These are phyloP conservation scores for Eupithecia exiguata DNA, from an alignment of 2,888 invertebrate genomes.

Conservation along the genomic window DNA sequence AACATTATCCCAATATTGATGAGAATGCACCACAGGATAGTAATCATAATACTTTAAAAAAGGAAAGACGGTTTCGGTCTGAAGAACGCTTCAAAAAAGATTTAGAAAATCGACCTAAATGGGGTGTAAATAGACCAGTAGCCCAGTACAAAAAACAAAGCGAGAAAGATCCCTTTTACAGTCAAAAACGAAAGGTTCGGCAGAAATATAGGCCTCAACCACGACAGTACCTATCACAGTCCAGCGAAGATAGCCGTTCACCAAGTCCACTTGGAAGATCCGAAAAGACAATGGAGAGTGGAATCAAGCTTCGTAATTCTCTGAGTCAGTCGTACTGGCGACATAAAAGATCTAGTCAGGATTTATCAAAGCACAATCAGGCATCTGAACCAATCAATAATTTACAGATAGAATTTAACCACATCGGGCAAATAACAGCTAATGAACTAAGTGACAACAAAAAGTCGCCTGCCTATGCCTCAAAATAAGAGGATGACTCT, in stretches of 20 bases:
- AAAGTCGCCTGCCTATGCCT: conserved; percentile 66
- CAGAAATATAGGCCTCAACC: conserved; percentile 85
- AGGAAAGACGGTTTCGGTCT: conserved; percentile 80
- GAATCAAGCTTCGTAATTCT: conserved; percentile 72
- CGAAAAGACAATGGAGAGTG: conserved; percentile 71
- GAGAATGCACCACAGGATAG: conserved; percentile 80
- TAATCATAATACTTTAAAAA: conserved; percentile 77
- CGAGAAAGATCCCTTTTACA: conserved; percentile 93
- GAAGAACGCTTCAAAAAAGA: conserved; percentile 83
- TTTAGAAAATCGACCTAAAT: conserved; percentile 87
- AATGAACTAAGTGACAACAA: conserved; percentile 64
- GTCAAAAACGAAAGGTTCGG: conserved; percentile 87
- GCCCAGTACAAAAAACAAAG: conserved; percentile 95
- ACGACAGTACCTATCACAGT: conserved; percentile 82
- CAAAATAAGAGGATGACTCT: conserved; percentile 72
- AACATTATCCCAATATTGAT: conserved; percentile 79
- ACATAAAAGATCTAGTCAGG: conserved; percentile 74
- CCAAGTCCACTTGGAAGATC: conserved; percentile 80
- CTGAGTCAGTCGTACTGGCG: conserved; percentile 81
- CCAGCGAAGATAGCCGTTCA: conserved; percentile 86
- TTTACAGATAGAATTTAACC: conserved; percentile 79
- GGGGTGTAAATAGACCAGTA: conserved; percentile 90
- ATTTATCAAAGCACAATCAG: conserved; percentile 68
- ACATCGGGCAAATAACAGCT: conserved; percentile 76
- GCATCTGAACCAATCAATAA: conserved; percentile 61